Evolutionary conservation across 2,113 vertebrate species (phyloP).

Genomic region (Mirounga angustirostris): DNA sequence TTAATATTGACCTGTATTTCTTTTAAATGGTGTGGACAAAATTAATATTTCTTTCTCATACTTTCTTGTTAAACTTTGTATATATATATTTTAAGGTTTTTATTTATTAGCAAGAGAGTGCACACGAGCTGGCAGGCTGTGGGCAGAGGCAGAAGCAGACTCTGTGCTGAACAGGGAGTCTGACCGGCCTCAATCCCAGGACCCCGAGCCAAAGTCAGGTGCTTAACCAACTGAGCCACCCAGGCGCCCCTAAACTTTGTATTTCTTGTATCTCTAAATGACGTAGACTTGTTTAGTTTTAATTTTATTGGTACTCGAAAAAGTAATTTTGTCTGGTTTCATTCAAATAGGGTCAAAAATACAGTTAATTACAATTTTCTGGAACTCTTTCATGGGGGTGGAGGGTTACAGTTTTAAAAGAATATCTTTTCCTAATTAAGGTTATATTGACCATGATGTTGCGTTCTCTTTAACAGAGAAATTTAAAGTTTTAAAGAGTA

Average conservation of each 20-base stretch:
- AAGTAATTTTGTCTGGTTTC: neutral
- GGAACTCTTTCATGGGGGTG: neutral
- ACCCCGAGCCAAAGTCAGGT: neutral
- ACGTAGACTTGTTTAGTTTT: neutral
- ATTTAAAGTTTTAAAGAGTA: neutral
- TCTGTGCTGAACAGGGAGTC: neutral
- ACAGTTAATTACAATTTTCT: constrained; percentile 30
- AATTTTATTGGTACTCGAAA: neutral
- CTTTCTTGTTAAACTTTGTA: neutral
- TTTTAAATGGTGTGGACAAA: neutral
- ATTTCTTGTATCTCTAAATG: neutral
- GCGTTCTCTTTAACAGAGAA: neutral
- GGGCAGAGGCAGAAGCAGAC: neutral
- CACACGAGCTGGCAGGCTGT: neutral
- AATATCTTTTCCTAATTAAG: constrained; percentile 12
- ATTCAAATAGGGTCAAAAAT: constrained; percentile 42
- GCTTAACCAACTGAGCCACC: neutral
- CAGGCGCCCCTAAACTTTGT: neutral
- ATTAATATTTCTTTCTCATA: neutral
- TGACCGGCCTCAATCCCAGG: neutral
- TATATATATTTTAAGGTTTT: neutral
- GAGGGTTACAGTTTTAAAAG: neutral
- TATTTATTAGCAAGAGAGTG: neutral
- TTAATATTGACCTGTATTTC: neutral
- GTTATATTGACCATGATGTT: neutral